Percentiles rank a stretch among this genome's conserved stretches.
Conservation (phyloP, 2,797 vertebrate genomes). For the Muscicapa striata region DNA sequence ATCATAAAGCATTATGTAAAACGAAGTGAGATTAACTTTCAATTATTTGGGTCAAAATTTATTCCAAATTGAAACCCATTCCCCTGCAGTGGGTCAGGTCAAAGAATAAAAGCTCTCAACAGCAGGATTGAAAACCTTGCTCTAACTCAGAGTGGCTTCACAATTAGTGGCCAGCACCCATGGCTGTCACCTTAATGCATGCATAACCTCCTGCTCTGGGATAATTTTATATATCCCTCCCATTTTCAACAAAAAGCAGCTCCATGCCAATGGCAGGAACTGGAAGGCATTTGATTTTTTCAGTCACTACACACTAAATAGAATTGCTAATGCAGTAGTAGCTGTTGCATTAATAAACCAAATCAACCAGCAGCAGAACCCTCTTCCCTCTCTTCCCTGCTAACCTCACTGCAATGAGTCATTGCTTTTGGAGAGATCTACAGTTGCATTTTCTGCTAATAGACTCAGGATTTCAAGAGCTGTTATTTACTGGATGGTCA, state of each 20-base stretch:
- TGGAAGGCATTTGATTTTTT: background rate
- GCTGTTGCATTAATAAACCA: background rate
- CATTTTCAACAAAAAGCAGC: background rate
- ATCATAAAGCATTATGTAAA: constrained; percentile 51
- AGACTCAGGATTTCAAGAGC: background rate
- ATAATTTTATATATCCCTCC: background rate
- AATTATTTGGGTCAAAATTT: constrained; percentile 56
- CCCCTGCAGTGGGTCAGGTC: background rate
- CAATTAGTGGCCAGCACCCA: constrained; percentile 1
- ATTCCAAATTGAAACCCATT: constrained; percentile 49
- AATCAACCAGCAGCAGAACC: background rate
- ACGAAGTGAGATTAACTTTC: constrained; percentile 49
- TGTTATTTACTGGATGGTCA: constrained; percentile 41
- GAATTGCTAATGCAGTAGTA: constrained; percentile 17
- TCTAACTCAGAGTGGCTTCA: background rate
- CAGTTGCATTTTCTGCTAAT: constrained; percentile 12
- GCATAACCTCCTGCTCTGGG: background rate
- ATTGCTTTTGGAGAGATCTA: background rate
- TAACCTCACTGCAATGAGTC: background rate
- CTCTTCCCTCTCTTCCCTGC: background rate
- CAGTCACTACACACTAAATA: background rate
- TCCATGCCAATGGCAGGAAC: background rate
- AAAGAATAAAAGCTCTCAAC: constrained; percentile 44
- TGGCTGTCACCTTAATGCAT: background rate
- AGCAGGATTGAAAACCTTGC: background rate